Evolutionary conservation across 2,797 vertebrate genomes (phyloP).

Genomic region (Avahi laniger): DNA sequence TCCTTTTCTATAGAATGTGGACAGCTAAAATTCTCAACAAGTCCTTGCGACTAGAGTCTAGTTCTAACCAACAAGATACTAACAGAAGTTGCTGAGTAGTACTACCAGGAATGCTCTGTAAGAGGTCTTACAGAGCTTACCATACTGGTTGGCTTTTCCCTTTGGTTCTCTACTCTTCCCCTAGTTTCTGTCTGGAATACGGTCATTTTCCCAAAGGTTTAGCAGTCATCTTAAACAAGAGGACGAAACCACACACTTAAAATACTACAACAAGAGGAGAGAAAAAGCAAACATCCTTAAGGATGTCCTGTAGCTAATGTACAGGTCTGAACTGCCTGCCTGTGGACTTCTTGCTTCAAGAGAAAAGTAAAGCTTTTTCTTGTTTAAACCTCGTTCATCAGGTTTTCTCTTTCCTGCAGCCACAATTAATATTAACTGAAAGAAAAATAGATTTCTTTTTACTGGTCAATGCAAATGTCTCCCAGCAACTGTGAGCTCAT

Average conservation of each 20-base stretch:
- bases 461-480: not conserved
- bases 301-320: not conserved
- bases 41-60: not conserved
- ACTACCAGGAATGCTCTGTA: not conserved
- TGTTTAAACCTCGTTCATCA: not conserved
- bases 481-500: not conserved
- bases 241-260: not conserved
- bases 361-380: not conserved
- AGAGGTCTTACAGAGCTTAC: not conserved
- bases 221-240: not conserved
- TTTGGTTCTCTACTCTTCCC: not conserved
- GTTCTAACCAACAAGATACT: not conserved
- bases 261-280: not conserved
- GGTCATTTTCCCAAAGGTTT: not conserved
- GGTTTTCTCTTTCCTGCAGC: not conserved
- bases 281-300: not conserved
- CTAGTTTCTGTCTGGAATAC: not conserved
- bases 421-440: not conserved
- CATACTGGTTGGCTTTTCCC: not conserved
- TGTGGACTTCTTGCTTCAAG: not conserved
- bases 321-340: not conserved
- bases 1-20: not conserved
- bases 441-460: not conserved
- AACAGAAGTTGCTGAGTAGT: not conserved
- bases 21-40: not conserved